Percentiles rank a stretch among this genome's conserved stretches.
Evolutionary conservation across 53 echinoderm and acorn worm species (phyloP).

Genomic region (Holothuria leucospilota): DNA sequence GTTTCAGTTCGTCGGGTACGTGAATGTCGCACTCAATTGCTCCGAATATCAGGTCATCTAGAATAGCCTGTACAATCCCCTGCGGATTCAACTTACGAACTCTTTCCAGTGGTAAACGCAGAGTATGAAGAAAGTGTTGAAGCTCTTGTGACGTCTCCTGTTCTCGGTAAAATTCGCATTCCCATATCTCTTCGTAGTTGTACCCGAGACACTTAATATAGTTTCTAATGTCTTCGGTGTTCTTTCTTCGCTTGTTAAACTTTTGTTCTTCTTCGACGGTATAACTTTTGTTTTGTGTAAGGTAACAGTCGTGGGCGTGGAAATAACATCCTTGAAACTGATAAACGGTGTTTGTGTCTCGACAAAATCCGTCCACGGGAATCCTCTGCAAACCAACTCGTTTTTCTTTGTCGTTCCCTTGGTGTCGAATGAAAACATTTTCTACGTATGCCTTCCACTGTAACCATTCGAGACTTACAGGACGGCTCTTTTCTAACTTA

Average conservation of each 20-base stretch:
- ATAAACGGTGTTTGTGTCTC: too few relatives aligned
- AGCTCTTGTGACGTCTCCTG: not conserved
- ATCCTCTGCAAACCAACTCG: too few relatives aligned
- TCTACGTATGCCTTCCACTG: slow-evolving; percentile 1
- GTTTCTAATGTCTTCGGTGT: slow-evolving; percentile 26
- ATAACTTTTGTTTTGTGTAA: not conserved
- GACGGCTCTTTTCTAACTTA: too few relatives aligned
- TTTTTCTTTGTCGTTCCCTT: too few relatives aligned
- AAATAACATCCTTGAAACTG: slow-evolving; percentile 66
- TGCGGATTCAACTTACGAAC: not conserved
- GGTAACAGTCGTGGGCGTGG: slow-evolving; percentile 61
- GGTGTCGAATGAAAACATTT: too few relatives aligned
- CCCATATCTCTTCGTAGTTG: slow-evolving; percentile 50
- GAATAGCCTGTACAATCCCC: slow-evolving; percentile 23
- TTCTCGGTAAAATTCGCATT: slow-evolving; percentile 26
- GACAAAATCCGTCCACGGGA: too few relatives aligned
- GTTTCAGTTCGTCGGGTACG: too few relatives aligned
- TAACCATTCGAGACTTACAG: too few relatives aligned
- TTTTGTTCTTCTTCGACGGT: not conserved
- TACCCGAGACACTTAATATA: slow-evolving; percentile 32
- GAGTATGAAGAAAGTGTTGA: too few relatives aligned
- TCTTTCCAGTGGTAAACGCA: slow-evolving; percentile 16
- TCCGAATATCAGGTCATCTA: slow-evolving; percentile 20
- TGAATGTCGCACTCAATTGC: too few relatives aligned
- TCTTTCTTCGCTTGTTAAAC: not conserved